Evolutionary conservation across 2,797 vertebrate species (phyloP).

Genomic region (Furcifer pardalis): DNA sequence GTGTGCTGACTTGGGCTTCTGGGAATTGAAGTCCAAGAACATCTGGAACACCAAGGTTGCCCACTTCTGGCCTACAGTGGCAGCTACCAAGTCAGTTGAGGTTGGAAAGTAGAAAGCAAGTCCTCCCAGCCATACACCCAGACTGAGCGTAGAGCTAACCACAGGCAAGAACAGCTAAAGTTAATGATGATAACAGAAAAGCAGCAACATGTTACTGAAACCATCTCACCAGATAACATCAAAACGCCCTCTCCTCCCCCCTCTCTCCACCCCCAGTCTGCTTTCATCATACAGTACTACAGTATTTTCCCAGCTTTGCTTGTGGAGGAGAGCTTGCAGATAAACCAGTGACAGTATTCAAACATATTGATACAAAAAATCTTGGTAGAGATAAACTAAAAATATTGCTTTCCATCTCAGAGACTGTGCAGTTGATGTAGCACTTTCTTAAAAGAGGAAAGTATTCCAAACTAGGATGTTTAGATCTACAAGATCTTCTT

Average conservation of each 20-base stretch:
- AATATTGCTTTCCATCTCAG: not conserved
- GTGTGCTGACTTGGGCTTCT: too few species aligned
- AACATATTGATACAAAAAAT: not conserved
- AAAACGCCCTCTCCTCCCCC: not conserved
- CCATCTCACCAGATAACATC: conserved; percentile 30
- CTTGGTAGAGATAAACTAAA: not conserved
- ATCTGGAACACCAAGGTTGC: too few species aligned
- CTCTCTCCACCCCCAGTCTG: too few species aligned
- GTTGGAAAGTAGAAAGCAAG: conserved; percentile 36
- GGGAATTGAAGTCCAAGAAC: too few species aligned
- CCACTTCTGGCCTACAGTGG: conserved; percentile 2
- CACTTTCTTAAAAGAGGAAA: not conserved
- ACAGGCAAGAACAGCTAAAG: conserved; percentile 41
- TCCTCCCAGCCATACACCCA: conserved; percentile 21
- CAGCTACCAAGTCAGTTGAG: conserved; percentile 25
- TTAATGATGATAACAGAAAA: conserved; percentile 27
- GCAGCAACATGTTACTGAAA: not conserved
- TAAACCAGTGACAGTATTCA: not conserved
- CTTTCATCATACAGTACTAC: conserved; percentile 28
- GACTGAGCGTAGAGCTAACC: conserved; percentile 42
- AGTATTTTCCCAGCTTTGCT: not conserved
- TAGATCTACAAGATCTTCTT: not conserved
- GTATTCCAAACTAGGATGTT: not conserved
- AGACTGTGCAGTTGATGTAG: not conserved
- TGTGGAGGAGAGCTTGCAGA: too few species aligned